Evolutionary conservation across 1,140 invertebrate genomes (phyloP), one percentile per base, ranked within the genome.

Genomic region (Parasteatoda tepidariorum): DNA sequence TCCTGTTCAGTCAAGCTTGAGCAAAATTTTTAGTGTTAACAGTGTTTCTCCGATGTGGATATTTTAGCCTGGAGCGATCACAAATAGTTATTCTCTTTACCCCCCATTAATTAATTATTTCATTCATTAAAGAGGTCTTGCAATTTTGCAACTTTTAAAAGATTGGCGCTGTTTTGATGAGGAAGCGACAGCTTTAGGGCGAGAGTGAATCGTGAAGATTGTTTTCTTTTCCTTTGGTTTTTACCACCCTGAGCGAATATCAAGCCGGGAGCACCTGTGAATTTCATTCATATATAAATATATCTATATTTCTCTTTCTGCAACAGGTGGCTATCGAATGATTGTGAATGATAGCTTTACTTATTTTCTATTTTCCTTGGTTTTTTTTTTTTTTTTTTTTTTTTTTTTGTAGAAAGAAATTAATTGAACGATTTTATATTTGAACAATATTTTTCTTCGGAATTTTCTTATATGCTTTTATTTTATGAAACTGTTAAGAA

Each of bases 261-360:
- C 9, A 7, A 15, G 7, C 3, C 24, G 7, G 28, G 48, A 7
- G 26, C 68, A 71, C 48, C 28, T 34, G 48, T 33, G 31, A 55
- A 55, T 54, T 59, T 57, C 30, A 30, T 57, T 54, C 28, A 30
- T 57, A 2, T 26, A 57, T 13, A 33, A 26, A 55, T 7, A 55
- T 57, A 31, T 57, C 13, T 55, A 33, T 26, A 55, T 7, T 48
- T 57, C 33, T 57, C 13, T 55, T 15, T 22, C 7, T 57, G 26
- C 5, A 71, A 71, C 68, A 57, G 68, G 48, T 71, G 68, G 68
- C 57, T 31, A 31, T 9, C 68, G 66, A 26, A 22, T n/a, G 28
- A 59, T 9, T 9, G 62, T 33, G 62, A 66, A 33, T 22, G 5
- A n/a, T 5, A 33, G n/a, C 9, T 5, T 33, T 33, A 66, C 5